Percentiles rank a stretch among this genome's conserved stretches.
Evolutionary conservation across 2,888 invertebrate species (phyloP).

Genomic region (Poecilobothrus nobilitatus): DNA sequence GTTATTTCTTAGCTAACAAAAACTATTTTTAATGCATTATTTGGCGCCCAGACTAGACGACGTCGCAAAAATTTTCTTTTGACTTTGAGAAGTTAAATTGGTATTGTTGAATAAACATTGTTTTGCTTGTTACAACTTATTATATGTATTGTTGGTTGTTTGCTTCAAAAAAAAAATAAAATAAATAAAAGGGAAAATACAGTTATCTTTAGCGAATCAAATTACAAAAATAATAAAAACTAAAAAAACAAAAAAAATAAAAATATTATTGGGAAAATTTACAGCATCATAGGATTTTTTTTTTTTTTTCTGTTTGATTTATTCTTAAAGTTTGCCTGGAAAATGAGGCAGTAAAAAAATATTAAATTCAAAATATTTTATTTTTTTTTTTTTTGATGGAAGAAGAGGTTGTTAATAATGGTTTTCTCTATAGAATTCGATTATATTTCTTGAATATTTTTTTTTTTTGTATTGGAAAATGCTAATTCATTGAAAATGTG

Average conservation of each 20-base stretch:
- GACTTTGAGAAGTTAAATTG: not conserved
- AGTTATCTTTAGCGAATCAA: no score
- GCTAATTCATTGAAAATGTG: not conserved
- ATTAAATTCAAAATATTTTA: not conserved
- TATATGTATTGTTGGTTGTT: no score
- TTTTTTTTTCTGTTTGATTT: not conserved
- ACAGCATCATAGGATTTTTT: not conserved
- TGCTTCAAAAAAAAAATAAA: no score
- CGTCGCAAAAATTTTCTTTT: not conserved
- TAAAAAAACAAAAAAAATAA: not conserved
- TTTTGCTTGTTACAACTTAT: no score
- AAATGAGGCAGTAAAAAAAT: not conserved
- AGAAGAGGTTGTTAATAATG: not conserved
- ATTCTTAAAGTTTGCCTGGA: not conserved
- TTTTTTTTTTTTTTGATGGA: not conserved
- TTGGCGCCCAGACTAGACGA: slow-evolving; percentile 1
- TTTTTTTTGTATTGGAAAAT: not conserved
- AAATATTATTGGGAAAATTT: not conserved
- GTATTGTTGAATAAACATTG: no score
- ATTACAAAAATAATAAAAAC: not conserved
- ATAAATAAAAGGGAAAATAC: no score
- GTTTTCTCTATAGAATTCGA: not conserved
- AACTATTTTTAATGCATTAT: not conserved
- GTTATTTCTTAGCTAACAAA: not conserved
- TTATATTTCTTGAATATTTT: no score